Percentiles rank a stretch among this genome's conserved stretches.
phyloP scores from a whole-genome alignment of 2,888 invertebrate genomes.

The Orthonevra nobilis region DNA sequence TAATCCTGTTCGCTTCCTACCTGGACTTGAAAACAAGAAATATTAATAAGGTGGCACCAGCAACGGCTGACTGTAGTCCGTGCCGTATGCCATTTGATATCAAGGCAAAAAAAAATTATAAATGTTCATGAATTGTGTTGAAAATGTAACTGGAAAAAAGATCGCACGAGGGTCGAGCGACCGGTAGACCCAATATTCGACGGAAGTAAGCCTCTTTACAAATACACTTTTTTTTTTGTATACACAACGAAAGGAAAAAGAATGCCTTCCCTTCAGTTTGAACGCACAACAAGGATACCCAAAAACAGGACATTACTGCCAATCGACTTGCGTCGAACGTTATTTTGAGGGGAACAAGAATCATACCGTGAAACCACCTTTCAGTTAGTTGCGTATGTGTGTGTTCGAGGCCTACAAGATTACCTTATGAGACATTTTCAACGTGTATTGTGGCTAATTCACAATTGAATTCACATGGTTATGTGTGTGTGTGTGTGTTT shows the following conservation, averaged over 20 bases:
- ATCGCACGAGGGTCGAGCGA: conserved; percentile 38
- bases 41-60: conserved; percentile 15
- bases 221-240: conserved; percentile 12
- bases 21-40: conserved; percentile 20
- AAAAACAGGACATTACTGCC: conserved; percentile 43
- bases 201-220: conserved; percentile 55
- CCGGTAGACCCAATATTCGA: conserved; percentile 18
- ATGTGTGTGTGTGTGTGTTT: too few species aligned
- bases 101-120: conserved; percentile 3
- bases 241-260: conserved; percentile 18
- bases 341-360: conserved; percentile 57
- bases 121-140: conserved; percentile 18
- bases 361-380: conserved; percentile 57
- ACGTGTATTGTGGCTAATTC: conserved; percentile 16
- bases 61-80: conserved; percentile 33
- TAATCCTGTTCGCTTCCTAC: conserved; percentile 25
- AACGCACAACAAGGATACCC: conserved; percentile 25
- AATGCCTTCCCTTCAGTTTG: conserved; percentile 11
- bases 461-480: conserved; percentile 36
- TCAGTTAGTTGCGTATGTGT: conserved; percentile 20
- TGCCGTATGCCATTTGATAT: conserved; percentile 29
- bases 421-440: too few species aligned
- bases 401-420: conserved; percentile 26
- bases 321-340: conserved; percentile 17
- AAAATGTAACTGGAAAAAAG: conserved; percentile 41